Evolutionary conservation across 2,113 vertebrate species (phyloP).

Genomic region (Scomber colias): DNA sequence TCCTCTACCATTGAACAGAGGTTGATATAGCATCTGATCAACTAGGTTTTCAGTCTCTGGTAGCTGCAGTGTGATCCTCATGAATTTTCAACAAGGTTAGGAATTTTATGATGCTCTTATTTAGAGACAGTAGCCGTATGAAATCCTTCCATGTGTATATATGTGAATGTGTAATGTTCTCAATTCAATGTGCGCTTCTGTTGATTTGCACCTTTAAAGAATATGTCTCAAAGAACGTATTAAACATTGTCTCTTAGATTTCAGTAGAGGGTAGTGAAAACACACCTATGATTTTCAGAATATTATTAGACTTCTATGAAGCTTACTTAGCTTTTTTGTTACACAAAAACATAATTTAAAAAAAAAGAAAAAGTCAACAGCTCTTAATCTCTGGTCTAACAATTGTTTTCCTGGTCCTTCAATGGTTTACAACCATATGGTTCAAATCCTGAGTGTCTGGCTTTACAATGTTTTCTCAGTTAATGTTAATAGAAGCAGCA

Average conservation of each 20-base stretch:
- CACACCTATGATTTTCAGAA: too few species aligned
- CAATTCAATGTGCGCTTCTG: too few species aligned
- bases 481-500: neutral
- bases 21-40: slow-evolving; percentile 16
- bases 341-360: neutral
- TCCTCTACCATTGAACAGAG: slow-evolving; percentile 11
- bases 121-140: neutral
- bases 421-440: neutral
- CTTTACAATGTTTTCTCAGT: neutral
- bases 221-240: too few species aligned
- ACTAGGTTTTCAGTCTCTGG: slow-evolving; percentile 5
- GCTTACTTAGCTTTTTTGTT: neutral
- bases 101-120: neutral
- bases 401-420: neutral
- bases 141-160: neutral
- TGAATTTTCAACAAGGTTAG: neutral
- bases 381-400: neutral
- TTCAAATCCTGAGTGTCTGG: neutral
- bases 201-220: too few species aligned
- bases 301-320: too few species aligned
- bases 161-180: too few species aligned
- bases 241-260: too few species aligned
- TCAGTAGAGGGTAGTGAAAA: too few species aligned
- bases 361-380: neutral
- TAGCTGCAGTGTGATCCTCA: neutral